Conservation (phyloP, 2,113 vertebrate species). For the Rattus rattus region DNA sequence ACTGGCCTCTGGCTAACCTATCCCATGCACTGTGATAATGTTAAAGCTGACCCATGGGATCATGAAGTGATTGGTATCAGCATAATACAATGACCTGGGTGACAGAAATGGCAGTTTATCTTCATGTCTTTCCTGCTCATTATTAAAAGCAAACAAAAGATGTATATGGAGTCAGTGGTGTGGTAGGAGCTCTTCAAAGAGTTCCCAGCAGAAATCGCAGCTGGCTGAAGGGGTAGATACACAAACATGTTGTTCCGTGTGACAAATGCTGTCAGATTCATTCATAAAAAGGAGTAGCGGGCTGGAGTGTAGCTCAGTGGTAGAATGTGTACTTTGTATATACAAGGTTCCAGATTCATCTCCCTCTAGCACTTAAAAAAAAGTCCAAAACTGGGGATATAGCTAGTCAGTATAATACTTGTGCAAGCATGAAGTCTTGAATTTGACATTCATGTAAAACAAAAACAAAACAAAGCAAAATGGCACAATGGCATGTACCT, state of each 20-base stretch:
- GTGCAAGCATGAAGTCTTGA: background rate
- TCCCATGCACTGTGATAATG: rapidly evolving
- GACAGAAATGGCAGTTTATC: background rate
- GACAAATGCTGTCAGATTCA: background rate
- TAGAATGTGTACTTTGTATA: background rate
- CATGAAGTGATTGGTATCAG: background rate
- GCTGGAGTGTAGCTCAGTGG: background rate
- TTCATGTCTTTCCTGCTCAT: background rate
- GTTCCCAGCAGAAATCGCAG: background rate
- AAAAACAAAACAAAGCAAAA: background rate
- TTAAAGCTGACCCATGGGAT: background rate
- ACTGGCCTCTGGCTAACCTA: background rate
- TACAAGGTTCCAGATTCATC: background rate
- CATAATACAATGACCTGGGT: background rate
- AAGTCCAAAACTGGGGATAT: background rate
- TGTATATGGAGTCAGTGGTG: background rate
- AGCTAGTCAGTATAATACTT: no score
- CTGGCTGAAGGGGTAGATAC: background rate
- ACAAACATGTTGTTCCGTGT: background rate
- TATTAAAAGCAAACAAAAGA: background rate
- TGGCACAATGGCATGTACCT: rapidly evolving
- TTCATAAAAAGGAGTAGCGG: background rate
- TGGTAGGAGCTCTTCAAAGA: background rate
- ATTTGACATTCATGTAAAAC: no score
- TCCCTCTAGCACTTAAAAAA: background rate